These are phyloP conservation scores for Hecatera dysodea DNA, from an alignment of 2,888 invertebrate genomes.

Conservation along the genomic window DNA sequence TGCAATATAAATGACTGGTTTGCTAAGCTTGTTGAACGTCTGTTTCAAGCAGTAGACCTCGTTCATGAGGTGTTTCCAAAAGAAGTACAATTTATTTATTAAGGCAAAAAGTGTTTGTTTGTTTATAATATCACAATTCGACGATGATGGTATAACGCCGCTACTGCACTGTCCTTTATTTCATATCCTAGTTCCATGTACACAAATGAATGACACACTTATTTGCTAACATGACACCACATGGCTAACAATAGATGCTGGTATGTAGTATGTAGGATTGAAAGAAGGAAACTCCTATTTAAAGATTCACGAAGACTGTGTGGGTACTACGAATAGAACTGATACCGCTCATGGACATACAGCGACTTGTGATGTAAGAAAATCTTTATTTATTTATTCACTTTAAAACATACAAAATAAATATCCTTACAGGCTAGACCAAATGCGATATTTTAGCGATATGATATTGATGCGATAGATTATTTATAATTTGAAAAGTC, in stretches of 20 bases:
- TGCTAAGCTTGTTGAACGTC: too few species aligned
- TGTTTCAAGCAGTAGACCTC: neutral
- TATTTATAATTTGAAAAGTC: too few species aligned
- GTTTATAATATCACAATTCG: neutral
- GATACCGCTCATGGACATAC: neutral
- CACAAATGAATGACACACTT: conserved; percentile 13
- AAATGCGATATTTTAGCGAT: too few species aligned
- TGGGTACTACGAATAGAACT: conserved; percentile 19
- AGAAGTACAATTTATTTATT: neutral
- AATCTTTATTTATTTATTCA: too few species aligned
- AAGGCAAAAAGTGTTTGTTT: neutral
- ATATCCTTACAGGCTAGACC: too few species aligned
- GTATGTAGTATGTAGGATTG: conserved; percentile 41
- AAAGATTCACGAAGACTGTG: conserved; percentile 29
- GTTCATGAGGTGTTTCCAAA: neutral
- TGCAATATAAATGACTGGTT: too few species aligned
- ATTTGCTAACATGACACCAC: conserved; percentile 24
- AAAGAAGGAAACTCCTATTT: conserved; percentile 43
- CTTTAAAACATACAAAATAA: too few species aligned
- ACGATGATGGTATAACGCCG: too few species aligned
- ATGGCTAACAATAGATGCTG: conserved; percentile 41
- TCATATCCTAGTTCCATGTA: neutral
- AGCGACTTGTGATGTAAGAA: too few species aligned
- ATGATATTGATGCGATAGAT: too few species aligned
- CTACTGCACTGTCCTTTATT: neutral